These are phyloP conservation scores for Galemys pyrenaicus DNA, from an alignment of 2,113 vertebrate genomes.

Conservation along the genomic window DNA sequence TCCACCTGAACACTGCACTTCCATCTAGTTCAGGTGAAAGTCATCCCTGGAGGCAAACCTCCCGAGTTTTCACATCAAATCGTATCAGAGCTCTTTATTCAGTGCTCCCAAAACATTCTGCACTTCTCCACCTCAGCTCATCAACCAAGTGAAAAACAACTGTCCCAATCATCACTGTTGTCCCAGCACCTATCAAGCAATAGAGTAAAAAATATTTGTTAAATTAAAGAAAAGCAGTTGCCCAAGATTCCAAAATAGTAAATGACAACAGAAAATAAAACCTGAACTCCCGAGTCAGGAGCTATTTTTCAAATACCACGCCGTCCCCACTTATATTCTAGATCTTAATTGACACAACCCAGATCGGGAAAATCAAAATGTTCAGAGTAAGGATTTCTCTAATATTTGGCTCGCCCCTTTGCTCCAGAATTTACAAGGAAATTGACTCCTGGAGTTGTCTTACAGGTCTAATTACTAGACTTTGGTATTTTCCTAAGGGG, in stretches of 20 bases:
- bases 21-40: neutral
- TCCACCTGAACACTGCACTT: neutral
- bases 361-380: neutral
- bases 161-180: neutral
- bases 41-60: neutral
- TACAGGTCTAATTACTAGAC: neutral
- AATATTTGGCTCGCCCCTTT: neutral
- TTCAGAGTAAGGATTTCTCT: neutral
- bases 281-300: neutral
- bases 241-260: neutral
- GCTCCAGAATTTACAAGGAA: neutral
- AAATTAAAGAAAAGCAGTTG: conserved; percentile 7
- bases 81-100: neutral
- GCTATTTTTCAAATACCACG: neutral
- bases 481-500: neutral
- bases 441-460: neutral
- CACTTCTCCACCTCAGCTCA: neutral
- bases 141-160: neutral
- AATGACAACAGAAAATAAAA: neutral
- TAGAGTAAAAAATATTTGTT: neutral
- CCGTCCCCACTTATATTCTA: neutral
- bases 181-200: neutral
- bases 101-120: neutral
- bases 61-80: neutral
- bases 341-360: neutral